Conservation (phyloP, 2,888 invertebrate species). For the Drosophila imparisetae region DNA sequence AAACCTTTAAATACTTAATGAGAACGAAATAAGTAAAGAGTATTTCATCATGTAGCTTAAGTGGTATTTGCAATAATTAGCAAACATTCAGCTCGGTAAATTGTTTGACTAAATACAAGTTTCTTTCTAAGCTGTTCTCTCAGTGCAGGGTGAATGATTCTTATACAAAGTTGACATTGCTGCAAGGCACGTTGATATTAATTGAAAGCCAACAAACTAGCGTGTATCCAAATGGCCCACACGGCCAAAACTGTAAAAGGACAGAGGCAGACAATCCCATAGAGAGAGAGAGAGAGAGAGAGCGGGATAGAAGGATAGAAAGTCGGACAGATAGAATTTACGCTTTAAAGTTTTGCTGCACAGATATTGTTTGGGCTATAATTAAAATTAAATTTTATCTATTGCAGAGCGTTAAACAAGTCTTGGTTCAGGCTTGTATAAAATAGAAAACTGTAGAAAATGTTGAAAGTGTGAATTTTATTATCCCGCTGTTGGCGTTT, state of each 20-base stretch:
- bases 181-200: slow-evolving; percentile 57
- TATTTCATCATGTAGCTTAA: not conserved
- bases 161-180: slow-evolving; percentile 41
- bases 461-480: slow-evolving; percentile 45
- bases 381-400: slow-evolving; percentile 72
- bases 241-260: slow-evolving; percentile 8
- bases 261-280: not conserved
- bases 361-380: slow-evolving; percentile 73
- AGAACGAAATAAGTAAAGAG: not conserved
- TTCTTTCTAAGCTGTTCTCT: slow-evolving; percentile 7
- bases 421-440: slow-evolving; percentile 54
- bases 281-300: not conserved
- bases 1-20: not conserved
- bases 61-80: too few relatives aligned
- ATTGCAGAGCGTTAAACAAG: slow-evolving; percentile 48
- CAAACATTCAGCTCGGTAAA: not conserved
- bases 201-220: slow-evolving; percentile 47
- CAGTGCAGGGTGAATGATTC: slow-evolving; percentile 48
- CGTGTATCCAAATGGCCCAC: slow-evolving; percentile 10
- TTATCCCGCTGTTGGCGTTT: slow-evolving; percentile 4
- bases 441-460: slow-evolving; percentile 9
- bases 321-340: slow-evolving; percentile 59
- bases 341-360: slow-evolving; percentile 66
- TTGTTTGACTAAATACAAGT: not conserved
- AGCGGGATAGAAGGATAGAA: slow-evolving; percentile 12